Percentiles rank a stretch among this genome's conserved stretches.
Evolutionary conservation across 2,797 vertebrate genomes (phyloP).

Genomic region (Petrocephalus schoutedeni): DNA sequence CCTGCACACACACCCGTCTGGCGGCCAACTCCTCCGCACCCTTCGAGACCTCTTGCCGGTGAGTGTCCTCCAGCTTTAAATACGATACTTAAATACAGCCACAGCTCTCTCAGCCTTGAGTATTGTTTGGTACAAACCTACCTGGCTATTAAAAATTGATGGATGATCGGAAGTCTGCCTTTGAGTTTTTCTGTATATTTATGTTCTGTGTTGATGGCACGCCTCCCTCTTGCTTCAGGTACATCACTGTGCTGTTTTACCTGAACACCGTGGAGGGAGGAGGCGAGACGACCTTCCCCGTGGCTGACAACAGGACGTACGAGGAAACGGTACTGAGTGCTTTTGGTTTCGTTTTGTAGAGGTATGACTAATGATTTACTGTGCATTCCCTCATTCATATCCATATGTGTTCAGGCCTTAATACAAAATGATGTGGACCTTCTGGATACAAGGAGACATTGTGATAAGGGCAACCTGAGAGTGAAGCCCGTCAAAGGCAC

Average conservation of each 20-base stretch:
- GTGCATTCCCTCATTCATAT: neutral
- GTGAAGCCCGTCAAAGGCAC: constrained; percentile 90
- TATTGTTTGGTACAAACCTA: neutral
- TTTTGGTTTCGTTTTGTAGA: neutral
- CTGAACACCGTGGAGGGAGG: constrained; percentile 95
- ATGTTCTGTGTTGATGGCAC: neutral
- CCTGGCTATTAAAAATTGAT: neutral
- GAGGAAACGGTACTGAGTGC: constrained; percentile 81
- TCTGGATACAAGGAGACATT: constrained; percentile 90
- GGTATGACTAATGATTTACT: neutral
- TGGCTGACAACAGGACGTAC: constrained; percentile 97
- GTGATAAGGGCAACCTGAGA: constrained; percentile 88
- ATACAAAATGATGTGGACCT: constrained; percentile 92
- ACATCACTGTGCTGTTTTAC: constrained; percentile 97
- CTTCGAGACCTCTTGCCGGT: constrained; percentile 97
- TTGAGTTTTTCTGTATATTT: neutral
- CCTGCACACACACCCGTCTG: constrained; percentile 90
- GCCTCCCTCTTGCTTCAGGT: constrained; percentile 66
- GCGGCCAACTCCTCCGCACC: constrained; percentile 80
- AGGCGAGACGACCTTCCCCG: constrained; percentile 94
- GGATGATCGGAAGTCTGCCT: neutral
- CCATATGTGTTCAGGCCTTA: constrained; percentile 67
- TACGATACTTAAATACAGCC: neutral
- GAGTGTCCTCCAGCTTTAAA: constrained; percentile 36
- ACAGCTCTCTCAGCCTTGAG: neutral